Evolutionary conservation across 2,888 invertebrate genomes (phyloP), one percentile per base, ranked within the genome.

Genomic region (Pandemis heparana): DNA sequence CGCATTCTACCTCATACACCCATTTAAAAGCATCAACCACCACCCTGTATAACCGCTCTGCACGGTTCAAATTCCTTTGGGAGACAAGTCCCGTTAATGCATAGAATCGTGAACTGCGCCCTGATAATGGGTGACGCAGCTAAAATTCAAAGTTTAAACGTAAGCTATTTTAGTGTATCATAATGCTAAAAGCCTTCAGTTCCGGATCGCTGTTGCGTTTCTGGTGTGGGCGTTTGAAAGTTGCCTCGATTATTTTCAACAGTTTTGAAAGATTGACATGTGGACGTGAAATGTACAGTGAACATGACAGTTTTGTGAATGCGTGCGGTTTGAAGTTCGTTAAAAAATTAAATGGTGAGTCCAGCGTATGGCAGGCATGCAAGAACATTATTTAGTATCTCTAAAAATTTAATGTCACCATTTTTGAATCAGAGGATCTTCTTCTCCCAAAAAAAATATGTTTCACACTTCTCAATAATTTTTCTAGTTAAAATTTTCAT

Each of bases 51-150:
- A 72, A 62, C 71, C 77, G 75, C 56, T 43, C 8, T 61, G 76
- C 84, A 85, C 85, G 85, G 77, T 79, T 71, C 75, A 79, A 75
- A 83, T 80, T 83, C 77, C 75, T 73, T 60, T 71, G 75, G 70
- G 56, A 67, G 7, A 18, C 16, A 18, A 9, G 16, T 18, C 53
- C 14, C 79, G 84, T 82, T 87, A 89, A 89, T 89, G 92, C 89
- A 91, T 88, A 88, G 85, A 89, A 89, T 89, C 89, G 89, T 85
- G 85, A 87, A 87, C 85, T 85, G 86, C 84, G 80, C 80, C 84
- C 84, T 83, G 89, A 88, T 92, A 89, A 89, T 88, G 84, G 87
- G 83, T 74, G 69, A 70, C 65, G 74, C 53, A 38, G 74, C 69
- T 64, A 70, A 73, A 65, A 74, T 74, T 38, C 64, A 60, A 61